Evolutionary conservation across 2,113 vertebrate genomes (phyloP), one percentile per base, ranked within the genome.

Genomic region (Sminthopsis crassicaudata): DNA sequence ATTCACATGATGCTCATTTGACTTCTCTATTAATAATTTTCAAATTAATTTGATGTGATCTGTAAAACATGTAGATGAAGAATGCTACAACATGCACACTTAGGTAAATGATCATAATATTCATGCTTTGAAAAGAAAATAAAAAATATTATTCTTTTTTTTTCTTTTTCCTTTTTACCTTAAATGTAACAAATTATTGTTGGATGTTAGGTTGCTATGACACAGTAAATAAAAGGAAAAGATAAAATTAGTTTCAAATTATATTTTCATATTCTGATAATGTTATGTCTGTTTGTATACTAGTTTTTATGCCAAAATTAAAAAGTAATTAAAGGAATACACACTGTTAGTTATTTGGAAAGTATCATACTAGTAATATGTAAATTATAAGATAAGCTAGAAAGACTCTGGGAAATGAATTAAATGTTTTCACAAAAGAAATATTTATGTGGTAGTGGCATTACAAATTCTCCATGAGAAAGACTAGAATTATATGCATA

Each of bases 41-140:
- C 96, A 97, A 91, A 97, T 95, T 96, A 95, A 97, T 97, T 94
- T 94, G 92, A 95, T 97, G 57, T 91, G 55, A 96, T 90, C 27
- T 94, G 46, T 36, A 90, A 96, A 96, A 93, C 90, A 96, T 93
- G 94, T 94, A 96, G 52, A 95, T 89, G 26, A 93, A 51, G 52
- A 52, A 26, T 36, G 19, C 51, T 93, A 95, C 46, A 25, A 84
- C 88, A 89, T 91, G 46, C 89, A n/a, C 46, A 8, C 60, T 1
- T 94, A 91, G 36, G 95, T 26, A 93, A 96, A 95, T 95, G 95
- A 94, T 46, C 52, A 46, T 27, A 93, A 50, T 52, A 51, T n/a
- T 95, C 46, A 95, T 22, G 46, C 92, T 97, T 96, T 94, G 76
- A 60, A 92, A 92, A 60, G 3, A 89, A 92, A 93, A 46, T 9